Base-by-base conservation (phyloP, 2,797 vertebrate species). In the Epinephelus coioides region DNA sequence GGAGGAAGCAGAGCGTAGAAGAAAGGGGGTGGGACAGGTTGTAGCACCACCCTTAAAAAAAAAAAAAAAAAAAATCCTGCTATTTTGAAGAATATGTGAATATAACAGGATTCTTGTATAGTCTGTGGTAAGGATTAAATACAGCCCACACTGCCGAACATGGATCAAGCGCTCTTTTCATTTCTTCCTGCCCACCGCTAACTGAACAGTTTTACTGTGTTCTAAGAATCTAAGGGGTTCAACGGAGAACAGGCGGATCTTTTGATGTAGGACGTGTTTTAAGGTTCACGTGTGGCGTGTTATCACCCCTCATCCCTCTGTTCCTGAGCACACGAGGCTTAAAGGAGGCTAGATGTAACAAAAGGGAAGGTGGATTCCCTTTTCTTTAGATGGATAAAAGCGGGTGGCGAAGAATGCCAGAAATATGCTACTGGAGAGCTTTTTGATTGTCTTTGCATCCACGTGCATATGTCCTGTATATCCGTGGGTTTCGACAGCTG, bases 221-320 rank as follows among this genome's bases (percentile, higher is more conserved):
- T 90, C 69, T 69, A 14, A 43, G 59, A 86, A 88, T 84, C 82
- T 57, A 34, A 88, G 65, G 60, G 49, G 74, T 86, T 90, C 72
- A 43, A 54, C 4, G 2, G 75, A 82, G 59, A 87, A 67, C 64
- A 76, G 67, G 63, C 53, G 5, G 53, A 68, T 79, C 73, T 79
- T 88, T 89, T 88, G 82, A 91, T 88, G 73, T 78, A 51, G 72
- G 75, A 80, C 73, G 80, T 68, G 78, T 86, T 88, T 87, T 83
- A 65, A 80, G 70, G 85, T 88, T 89, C 76, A 77, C 59, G 73
- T 79, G 79, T 82, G 68, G 76, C 56, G 77, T 21, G 62, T 84
- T 81, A 78, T 81, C 84, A 82, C 55, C 65, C 59, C 27, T 72
- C n/a, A 47, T 73, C 55, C 65, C 73, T 84, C 70, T 80, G 76